Base-by-base conservation (phyloP, 2,888 invertebrate species). In the Neoscelio sp. region DNA sequence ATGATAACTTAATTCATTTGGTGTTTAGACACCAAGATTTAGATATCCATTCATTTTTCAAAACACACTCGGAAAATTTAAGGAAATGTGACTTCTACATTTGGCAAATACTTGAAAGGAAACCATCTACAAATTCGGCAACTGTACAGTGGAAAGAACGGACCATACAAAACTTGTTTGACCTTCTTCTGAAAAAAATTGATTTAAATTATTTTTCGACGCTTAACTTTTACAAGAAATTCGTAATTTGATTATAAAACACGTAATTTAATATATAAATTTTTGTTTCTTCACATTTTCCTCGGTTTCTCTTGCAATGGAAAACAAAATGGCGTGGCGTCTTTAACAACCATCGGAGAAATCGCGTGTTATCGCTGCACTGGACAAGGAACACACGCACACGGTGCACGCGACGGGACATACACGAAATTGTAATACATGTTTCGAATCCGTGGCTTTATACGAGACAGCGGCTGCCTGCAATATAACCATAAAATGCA, bases 401-500 rank as follows among this genome's bases (percentile, higher is more conserved):
- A 78, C 73, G 52, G 58, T 75, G 67, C 79, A 79, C 74, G 68
- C 65, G 79, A 62, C 68, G 79, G 67, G 75, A 79, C 80, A 75
- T 81, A 75, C 82, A 83, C 84, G 84, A 86, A 88, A 88, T 85
- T 83, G 87, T 87, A 88, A 89, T 86, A 80, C 83, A 83, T 81
- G 85, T 86, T 84, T 82, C 80, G 84, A 87, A 87, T 85, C 6
- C 84, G 85, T 82, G 76, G 82, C 83, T 84, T 86, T 86, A 84
- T 84, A 85, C 82, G 82, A 83, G 83, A 79, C 84, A 82, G 83
- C 85, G 85, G 85, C 85, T 85, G 83, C 84, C 86, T 82, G 89
- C 88, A 89, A 89, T 90, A 89, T 89, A 89, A 87, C 88, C 88
- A 89, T 90, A 90, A 90, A 90, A 89, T 88, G 87, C 85, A 89